These are phyloP conservation scores for Chaunax sp. DNA, from an alignment of 2,797 vertebrate species.

Conservation along the genomic window DNA sequence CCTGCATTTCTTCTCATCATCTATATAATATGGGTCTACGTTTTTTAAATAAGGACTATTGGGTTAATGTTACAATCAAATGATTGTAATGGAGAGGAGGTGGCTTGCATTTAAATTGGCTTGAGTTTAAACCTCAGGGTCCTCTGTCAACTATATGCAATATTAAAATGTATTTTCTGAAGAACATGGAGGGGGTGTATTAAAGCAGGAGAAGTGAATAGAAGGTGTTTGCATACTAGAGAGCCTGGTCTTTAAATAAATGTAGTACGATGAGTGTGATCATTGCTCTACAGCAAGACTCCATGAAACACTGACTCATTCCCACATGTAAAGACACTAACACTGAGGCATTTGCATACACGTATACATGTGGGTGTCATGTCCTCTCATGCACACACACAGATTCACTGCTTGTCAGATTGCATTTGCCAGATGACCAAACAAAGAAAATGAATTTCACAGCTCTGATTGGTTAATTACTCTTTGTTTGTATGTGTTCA, in stretches of 20 bases:
- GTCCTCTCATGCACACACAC: constrained; percentile 15
- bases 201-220: constrained; percentile 26
- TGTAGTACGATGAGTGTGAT: constrained; percentile 71
- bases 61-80: too few relatives aligned
- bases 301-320: constrained; percentile 27
- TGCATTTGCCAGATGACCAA: constrained; percentile 69
- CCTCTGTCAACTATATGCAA: too few relatives aligned
- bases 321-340: constrained; percentile 18
- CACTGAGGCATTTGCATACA: constrained; percentile 15
- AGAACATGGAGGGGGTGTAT: too few relatives aligned
- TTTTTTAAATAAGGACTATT: too few relatives aligned
- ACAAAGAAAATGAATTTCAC: constrained; percentile 77
- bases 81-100: too few relatives aligned
- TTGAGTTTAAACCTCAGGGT: too few relatives aligned
- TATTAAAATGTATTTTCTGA: too few relatives aligned
- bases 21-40: too few relatives aligned
- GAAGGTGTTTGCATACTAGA: constrained; percentile 64
- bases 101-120: too few relatives aligned
- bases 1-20: too few relatives aligned
- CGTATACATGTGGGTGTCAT: neutral
- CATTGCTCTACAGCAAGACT: too few relatives aligned
- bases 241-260: too few relatives aligned
- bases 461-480: constrained; percentile 72
- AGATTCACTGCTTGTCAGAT: constrained; percentile 66
- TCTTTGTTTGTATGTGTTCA: constrained; percentile 58